Base-by-base conservation (phyloP, 2,888 invertebrate genomes). In the Beris chalybata region DNA sequence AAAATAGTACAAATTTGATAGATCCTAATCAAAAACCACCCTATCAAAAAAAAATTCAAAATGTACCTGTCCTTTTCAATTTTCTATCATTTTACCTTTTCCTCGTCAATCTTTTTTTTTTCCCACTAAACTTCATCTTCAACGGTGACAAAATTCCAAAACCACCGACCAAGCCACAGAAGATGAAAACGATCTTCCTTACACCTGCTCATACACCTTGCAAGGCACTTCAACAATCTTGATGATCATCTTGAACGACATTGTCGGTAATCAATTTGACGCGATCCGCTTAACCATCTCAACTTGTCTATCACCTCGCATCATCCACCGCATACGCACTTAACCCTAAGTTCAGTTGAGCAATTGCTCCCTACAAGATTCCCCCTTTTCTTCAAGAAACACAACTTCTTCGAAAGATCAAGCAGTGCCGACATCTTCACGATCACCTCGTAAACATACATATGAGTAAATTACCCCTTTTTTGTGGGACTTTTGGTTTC, bases 231-330 rank as follows among this genome's bases (percentile, higher is more conserved):
- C 7, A 54, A 12, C 7, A 54, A 22, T 31, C 13, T 29, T 31
- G 52, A 52, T 56, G 54, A 22, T 29, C 22, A 64, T 64, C 29
- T 54, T 22, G 53, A 63, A 38, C 30, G 31, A 68, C 63, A 66
- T 58, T 59, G 15, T 68, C 66, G 64, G 64, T 68, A 68, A 68
- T 68, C 66, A 66, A 64, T 68, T 68, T 68, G 58, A 66, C 64
- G 57, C 64, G 66, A 66, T 64, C 64, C 66, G 58, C 66, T 68
- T 68, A 66, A 68, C 61, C 61, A 61, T 61, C 61, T 61, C 50
- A 50, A 50, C 61, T 50, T 52, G 53, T 64, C 64, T 53, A 44
- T 38, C 31, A 54, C 44, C 64, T 44, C 53, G 63, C 48, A 48
- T 48, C 48, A 48, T 48, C n/a, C 44, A 22, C 32, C 57, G 22